Evolutionary conservation across 2,797 vertebrate species (phyloP), one percentile per base, ranked within the genome.

Genomic region (Acipenser transmontanus): DNA sequence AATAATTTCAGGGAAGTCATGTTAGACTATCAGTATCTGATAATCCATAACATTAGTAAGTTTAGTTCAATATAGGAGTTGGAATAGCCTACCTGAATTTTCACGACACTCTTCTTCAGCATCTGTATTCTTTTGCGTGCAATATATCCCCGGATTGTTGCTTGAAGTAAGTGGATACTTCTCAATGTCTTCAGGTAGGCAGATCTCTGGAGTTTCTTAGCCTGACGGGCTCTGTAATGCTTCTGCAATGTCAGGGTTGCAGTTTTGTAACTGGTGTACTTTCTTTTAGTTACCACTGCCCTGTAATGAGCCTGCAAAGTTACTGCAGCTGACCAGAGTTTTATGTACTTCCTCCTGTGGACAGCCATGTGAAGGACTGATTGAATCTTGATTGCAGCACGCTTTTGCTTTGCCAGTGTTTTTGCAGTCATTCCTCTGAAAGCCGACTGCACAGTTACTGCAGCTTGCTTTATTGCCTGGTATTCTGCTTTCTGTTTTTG

Each of bases 21-120:
- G 34, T 34, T 34, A 34, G 34, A 34, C 34, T 3, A 34, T 34
- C 34, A 34, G 34, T 34, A 34, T 34, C 34, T 34, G 34, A 34
- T 34, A 34, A 34, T 34, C 34, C 34, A 34, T 34, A 4, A 34
- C 34, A 34, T 34, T 34, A 34, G 34, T 4, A 34, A 34, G 34
- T 34, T 34, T 34, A 34, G 34, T 34, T 34, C 34, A 34, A 34
- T 34, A 34, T 3, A 3, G 51, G 6, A 66, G 20, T 12, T 49
- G 47, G 61, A 1, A 20, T 54, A 20, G 50, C 62, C 68, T 81
- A 93, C 91, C 91, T 93, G 91, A 71, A 91, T 87, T 77, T 76
- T 87, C 69, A 87, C 62, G 51, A 80, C 59, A 69, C 80, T 85
- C 11, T 14, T 66, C 70, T 77, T 87, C 5, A 85, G 69, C 74